These are phyloP conservation scores for Gallinago solitaria DNA, from an alignment of 2,797 vertebrate genomes.

Conservation along the genomic window DNA sequence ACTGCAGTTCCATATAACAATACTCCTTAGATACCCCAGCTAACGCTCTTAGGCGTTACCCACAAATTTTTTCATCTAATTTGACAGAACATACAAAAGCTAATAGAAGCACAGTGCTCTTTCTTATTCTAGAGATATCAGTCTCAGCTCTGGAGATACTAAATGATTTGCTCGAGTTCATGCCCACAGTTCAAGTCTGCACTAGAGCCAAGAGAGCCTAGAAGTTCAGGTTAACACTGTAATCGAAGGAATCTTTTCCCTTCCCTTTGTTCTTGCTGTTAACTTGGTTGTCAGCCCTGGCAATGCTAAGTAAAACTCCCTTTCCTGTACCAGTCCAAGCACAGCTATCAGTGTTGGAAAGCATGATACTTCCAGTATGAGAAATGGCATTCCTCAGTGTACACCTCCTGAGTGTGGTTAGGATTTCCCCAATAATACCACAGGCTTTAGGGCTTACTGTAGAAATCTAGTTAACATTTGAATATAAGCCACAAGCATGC, in stretches of 20 bases:
- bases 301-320: not conserved
- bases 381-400: not conserved
- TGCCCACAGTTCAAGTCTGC: not conserved
- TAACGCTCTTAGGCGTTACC: not conserved
- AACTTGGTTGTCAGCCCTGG: not conserved
- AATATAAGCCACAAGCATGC: not conserved
- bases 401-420: not conserved
- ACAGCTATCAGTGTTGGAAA: not conserved
- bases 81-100: not conserved
- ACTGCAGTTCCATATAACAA: not conserved
- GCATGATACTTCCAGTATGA: not conserved
- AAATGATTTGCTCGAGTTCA: not conserved
- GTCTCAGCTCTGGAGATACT: not conserved
- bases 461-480: not conserved
- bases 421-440: not conserved
- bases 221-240: not conserved
- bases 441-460: not conserved
- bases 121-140: not conserved
- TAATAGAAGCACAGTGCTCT: not conserved
- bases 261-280: not conserved
- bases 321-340: not conserved
- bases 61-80: not conserved
- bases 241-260: not conserved
- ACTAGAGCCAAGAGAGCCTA: not conserved
- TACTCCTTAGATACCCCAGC: not conserved